Base-by-base conservation (phyloP, 2,113 vertebrate species). In the Agelaius tricolor region DNA sequence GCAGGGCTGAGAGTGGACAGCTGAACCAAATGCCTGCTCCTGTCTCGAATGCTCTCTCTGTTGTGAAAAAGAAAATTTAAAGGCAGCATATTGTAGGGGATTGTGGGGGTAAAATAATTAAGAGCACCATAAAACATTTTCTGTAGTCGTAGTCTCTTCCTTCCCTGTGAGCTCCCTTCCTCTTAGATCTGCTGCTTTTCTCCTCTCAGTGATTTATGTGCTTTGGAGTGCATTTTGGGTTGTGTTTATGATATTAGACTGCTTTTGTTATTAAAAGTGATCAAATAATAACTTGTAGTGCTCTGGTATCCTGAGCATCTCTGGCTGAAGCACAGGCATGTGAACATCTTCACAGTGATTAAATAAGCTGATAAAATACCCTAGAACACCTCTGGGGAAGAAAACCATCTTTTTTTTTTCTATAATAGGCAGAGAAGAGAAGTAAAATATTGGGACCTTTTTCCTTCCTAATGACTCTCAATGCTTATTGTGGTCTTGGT, bases 1-100 rank as follows among this genome's bases (percentile, higher is more conserved):
- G 67, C 76, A 78, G 37, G 71, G 79, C 91, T 88, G 80, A 88
- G 73, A 79, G 68, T 7, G 30, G 88, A 94, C 95, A 97, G 94
- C 90, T 96, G 93, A 91, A 95, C 65, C n/a, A 3, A 93, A 77
- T 93, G 84, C 93, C 91, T 95, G 82, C 84, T 69, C 51, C 93
- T 63, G 52, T 82, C 92, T 96, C 94, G 87, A 97, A 94, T 78
- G 47, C 68, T 68, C 84, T 69, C 84, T 87, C 87, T 95, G 86
- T 77, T 74, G 20, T 44, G 33, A 31, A 43, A 72, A 72, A 52
- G 52, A 33, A 43, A 23, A n/a, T 41, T n/a, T 31, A n/a, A 83
- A 73, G 55, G 55, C 39, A 61, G 37, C 19, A 1, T 58, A 9
- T 43, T 30, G n/a, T 46, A 37, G 62, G 63, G 47, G 31, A 24